Percentiles rank a stretch among this genome's conserved stretches.
Conservation (phyloP, 2,888 invertebrate genomes). For the Megastigmus dorsalis region DNA sequence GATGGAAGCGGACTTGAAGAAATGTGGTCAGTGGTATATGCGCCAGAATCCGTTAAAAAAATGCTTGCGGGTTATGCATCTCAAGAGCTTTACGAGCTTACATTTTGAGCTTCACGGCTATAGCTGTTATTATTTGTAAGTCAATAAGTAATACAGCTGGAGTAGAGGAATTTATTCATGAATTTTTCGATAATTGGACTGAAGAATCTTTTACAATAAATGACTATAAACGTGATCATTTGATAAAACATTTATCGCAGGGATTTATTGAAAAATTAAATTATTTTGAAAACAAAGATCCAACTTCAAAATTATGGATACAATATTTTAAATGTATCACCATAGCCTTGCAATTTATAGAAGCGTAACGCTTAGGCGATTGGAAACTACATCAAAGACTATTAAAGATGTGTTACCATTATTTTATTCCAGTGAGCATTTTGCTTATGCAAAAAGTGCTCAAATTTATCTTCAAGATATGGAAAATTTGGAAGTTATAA, state of each 20-base stretch:
- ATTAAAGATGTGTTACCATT: conserved; percentile 59
- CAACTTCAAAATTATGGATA: conserved; percentile 51
- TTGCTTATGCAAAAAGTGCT: conserved; percentile 61
- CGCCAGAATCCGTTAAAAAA: conserved; percentile 40
- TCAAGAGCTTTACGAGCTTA: conserved; percentile 33
- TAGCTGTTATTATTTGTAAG: conserved; percentile 18
- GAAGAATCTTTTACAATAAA: no score
- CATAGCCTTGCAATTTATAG: conserved; percentile 54
- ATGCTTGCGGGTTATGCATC: conserved; percentile 44
- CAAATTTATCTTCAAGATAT: conserved; percentile 65
- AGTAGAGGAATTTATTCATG: no score
- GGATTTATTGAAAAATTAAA: conserved; percentile 16
- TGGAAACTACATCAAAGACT: conserved; percentile 57
- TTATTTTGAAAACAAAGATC: conserved; percentile 19
- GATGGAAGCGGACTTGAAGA: no score
- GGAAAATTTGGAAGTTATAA: conserved; percentile 44
- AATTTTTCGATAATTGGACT: no score
- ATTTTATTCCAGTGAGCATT: conserved; percentile 64
- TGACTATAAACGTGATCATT: no score
- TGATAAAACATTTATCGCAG: no score
- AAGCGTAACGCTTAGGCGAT: conserved; percentile 58
- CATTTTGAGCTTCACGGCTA: conserved; percentile 32
- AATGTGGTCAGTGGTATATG: no score
- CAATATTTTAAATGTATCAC: conserved; percentile 53
- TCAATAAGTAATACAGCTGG: background rate